Evolutionary conservation across 2,113 vertebrate genomes (phyloP), one percentile per base, ranked within the genome.

Genomic region (Halichoeres trimaculatus): DNA sequence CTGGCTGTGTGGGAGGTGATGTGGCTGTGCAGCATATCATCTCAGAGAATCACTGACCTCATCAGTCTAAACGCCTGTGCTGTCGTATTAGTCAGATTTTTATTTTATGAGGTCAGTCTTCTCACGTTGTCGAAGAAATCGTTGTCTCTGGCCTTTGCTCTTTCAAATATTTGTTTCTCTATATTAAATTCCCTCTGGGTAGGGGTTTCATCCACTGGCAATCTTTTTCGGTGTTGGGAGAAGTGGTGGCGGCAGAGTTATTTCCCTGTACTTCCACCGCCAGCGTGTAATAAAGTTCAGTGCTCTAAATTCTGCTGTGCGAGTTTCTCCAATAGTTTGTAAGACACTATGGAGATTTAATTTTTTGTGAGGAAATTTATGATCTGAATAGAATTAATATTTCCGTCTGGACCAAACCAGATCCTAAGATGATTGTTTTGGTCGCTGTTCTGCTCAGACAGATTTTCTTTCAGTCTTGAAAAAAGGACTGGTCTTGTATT

Each of bases 131-230:
- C 52, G 60, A 56, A 66, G 23, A 23, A 36, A 40, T 67, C 41
- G 10, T 1, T 13, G 41, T 54, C 20, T 36, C 26, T 38, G 55
- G 52, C 71, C 75, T 81, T 65, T 81, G 74, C 54, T 23, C 63
- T 40, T 13, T 71, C 52, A 73, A 59, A 79, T 79, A 76, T 76
- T 66, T 82, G 55, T 41, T 76, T 69, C 58, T 65, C 47, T 43
- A 78, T 79, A 85, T 85, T 68, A 68, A 63, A 85, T 56, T 64
- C 56, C 82, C 57, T 34, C 71, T 10, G 59, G 60, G 75, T n/a
- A 34, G 54, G 2, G 17, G 10, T 77, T 72, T 85, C 63, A 83
- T 85, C 53, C 50, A 58, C 53, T 52, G 34, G 36, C 57, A 36
- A 53, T 36, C 40, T 20, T 53, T 71, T 75, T 38, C 30, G 24